Conservation (phyloP, 2,888 invertebrate genomes). For the Ashinkailepas kermadecensis region DNA sequence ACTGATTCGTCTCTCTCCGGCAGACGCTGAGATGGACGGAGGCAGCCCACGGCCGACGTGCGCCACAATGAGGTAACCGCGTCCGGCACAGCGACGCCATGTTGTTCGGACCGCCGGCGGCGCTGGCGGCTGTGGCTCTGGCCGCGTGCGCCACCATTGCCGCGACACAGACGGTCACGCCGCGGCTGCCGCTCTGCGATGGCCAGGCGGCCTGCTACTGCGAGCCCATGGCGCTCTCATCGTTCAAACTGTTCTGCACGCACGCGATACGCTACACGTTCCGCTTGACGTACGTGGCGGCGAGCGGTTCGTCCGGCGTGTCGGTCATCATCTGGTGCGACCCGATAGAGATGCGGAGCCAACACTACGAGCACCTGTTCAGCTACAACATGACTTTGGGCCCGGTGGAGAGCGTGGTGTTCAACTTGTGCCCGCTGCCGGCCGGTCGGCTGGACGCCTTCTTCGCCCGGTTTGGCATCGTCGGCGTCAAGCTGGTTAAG, state of each 20-base stretch:
- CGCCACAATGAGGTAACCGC: too few species aligned
- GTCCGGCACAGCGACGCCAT: too few species aligned
- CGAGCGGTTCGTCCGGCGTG: neutral
- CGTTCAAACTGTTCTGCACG: neutral
- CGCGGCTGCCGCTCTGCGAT: neutral
- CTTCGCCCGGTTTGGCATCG: slow-evolving; percentile 2
- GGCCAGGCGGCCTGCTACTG: slow-evolving; percentile 6
- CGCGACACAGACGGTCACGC: neutral
- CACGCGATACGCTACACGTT: neutral
- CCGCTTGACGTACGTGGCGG: neutral
- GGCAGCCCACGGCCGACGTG: too few species aligned
- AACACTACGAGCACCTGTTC: neutral
- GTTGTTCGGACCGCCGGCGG: neutral
- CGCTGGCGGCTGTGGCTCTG: neutral
- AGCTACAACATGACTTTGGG: neutral
- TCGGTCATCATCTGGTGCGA: slow-evolving; percentile 4
- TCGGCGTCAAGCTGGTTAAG: neutral
- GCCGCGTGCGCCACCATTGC: neutral
- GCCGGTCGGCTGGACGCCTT: neutral
- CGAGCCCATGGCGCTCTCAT: neutral
- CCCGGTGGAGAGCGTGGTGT: neutral
- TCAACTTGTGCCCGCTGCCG: neutral
- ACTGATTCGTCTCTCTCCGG: too few species aligned
- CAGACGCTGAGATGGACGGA: too few species aligned
- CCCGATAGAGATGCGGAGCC: neutral